phyloP scores from a whole-genome alignment of 2,888 invertebrate species.

The Schizotus pectinicornis region DNA sequence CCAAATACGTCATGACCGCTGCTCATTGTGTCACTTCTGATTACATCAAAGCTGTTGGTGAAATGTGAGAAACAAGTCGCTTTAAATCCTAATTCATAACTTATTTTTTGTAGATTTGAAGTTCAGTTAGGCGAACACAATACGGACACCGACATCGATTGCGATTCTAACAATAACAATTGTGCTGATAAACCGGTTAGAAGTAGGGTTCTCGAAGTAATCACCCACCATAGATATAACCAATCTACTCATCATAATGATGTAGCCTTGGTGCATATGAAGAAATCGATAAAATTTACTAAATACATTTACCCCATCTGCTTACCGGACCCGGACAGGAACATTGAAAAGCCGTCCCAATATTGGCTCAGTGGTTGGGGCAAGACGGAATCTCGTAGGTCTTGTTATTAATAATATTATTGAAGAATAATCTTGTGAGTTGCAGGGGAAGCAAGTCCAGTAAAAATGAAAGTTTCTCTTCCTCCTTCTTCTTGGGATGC shows the following conservation, averaged over 20 bases:
- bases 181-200: constrained; percentile 58
- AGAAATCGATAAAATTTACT: constrained; percentile 50
- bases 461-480: constrained; percentile 69
- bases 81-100: neutral
- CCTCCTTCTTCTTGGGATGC: constrained; percentile 63
- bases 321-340: constrained; percentile 33
- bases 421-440: constrained; percentile 14
- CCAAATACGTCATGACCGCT: constrained; percentile 62
- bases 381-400: constrained; percentile 53
- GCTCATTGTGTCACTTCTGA: constrained; percentile 59
- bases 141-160: constrained; percentile 57
- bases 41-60: constrained; percentile 41
- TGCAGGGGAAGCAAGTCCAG: constrained; percentile 46
- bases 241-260: constrained; percentile 54
- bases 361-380: constrained; percentile 63
- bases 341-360: constrained; percentile 13
- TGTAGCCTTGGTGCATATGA: constrained; percentile 60
- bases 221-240: constrained; percentile 58
- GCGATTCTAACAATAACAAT: constrained; percentile 50
- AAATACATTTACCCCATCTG: constrained; percentile 55
- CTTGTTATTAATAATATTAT: neutral
- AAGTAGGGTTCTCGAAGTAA: constrained; percentile 55
- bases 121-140: constrained; percentile 62
- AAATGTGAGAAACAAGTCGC: constrained; percentile 53
- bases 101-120: constrained; percentile 44